Base-by-base conservation (phyloP, 2,888 invertebrate species). In the Tachina grossa region DNA sequence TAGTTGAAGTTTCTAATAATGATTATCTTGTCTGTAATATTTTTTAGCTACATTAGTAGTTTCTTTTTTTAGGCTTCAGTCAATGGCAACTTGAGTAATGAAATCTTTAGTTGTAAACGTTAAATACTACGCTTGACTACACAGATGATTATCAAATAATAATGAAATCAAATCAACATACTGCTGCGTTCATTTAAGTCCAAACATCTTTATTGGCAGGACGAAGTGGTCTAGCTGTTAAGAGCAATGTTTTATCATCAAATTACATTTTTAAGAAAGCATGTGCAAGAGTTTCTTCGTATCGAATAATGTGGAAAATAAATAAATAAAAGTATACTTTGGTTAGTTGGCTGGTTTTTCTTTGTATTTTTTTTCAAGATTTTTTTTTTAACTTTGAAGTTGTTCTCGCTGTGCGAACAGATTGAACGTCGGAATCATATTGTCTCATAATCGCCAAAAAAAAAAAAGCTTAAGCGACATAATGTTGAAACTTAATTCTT, bases 21-120 rank as follows among this genome's bases (percentile, higher is more conserved):
- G 72, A 71, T 77, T 66, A 77, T 77, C 72, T 51, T 77, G 71
- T 77, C 19, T 49, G 55, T 59, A 72, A 76, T 83, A 49, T 66
- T 66, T 39, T 72, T 66, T 53, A 72, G 43, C 72, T 51, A 51
- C 72, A 74, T 31, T 66, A 83, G 65, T 45, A 22, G n/a, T 57
- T 72, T 47, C 31, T 43, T 16, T 0, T 10, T 31, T 2, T 9
- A 41, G 55, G 14, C 14, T 31, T 14, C n/a, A 65, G 39, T 10
- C 39, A 65, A 16, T 10, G 11, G 19, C 31, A 47, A 49, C 31
- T 39, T 16, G n/a, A 65, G 8, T 53, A 9, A 55, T 14, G 11
- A 81, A 41, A 68, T 53, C 51, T 45, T 39, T 0, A 63, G 22
- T 63, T 75, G 75, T 57, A 41, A 75, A 45, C 3, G 66, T 51